Percentiles rank a stretch among this genome's conserved stretches.
These are phyloP conservation scores for Pipistrellus pipistrellus DNA, from an alignment of 2,797 vertebrate genomes.

Conservation along the genomic window DNA sequence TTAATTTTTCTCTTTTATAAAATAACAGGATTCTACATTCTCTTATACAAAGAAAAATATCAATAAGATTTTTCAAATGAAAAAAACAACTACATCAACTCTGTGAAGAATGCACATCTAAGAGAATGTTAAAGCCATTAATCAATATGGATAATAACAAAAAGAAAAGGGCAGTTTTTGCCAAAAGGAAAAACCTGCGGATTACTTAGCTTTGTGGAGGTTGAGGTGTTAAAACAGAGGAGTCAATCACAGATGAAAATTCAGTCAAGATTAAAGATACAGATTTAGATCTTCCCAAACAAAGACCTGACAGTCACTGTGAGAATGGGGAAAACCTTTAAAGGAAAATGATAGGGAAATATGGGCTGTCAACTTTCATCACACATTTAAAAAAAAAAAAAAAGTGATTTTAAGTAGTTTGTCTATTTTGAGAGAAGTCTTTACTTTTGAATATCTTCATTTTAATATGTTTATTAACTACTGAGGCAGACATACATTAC, in stretches of 20 bases:
- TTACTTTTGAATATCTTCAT: not conserved
- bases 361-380: not conserved
- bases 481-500: not conserved
- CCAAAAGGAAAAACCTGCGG: not conserved
- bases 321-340: not conserved
- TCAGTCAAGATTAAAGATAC: not conserved
- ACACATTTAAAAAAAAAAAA: not conserved
- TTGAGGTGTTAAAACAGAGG: not conserved
- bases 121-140: not conserved
- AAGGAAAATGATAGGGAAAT: not conserved
- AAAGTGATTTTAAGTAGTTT: not conserved
- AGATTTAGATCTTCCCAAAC: not conserved
- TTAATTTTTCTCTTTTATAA: not conserved
- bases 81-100: not conserved
- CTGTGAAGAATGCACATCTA: not conserved
- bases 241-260: not conserved
- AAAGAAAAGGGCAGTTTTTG: not conserved
- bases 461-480: constrained; percentile 26
- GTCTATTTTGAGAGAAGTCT: not conserved
- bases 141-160: not conserved
- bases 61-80: constrained; percentile 26
- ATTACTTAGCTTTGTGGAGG: not conserved
- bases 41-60: not conserved
- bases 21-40: not conserved
- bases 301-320: not conserved